Evolutionary conservation across 2,113 vertebrate species (phyloP).

Genomic region (Pionites leucogaster): DNA sequence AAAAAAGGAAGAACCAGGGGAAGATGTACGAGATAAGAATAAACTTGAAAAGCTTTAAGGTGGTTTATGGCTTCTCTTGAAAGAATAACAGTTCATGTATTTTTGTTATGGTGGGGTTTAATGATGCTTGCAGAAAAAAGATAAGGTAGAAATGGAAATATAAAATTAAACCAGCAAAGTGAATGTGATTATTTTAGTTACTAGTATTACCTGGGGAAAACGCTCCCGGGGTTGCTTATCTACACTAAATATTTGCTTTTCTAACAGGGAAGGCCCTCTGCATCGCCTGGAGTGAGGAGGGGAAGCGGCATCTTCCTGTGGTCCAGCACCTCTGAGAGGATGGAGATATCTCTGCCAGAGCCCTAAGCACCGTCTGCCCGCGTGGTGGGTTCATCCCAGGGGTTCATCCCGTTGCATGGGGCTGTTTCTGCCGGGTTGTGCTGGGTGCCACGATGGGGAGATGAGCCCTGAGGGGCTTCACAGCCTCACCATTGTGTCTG

Average conservation of each 20-base stretch:
- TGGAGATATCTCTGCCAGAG: neutral
- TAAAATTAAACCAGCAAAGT: slow-evolving; percentile 68
- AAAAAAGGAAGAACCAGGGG: neutral
- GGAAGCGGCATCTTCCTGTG: neutral
- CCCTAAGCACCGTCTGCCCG: fast-evolving
- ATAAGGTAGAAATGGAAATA: slow-evolving; percentile 66
- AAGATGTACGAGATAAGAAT: slow-evolving; percentile 65
- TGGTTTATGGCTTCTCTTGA: slow-evolving; percentile 66
- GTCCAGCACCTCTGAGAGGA: neutral
- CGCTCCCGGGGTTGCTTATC: neutral
- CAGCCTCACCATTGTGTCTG: neutral
- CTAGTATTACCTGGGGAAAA: slow-evolving; percentile 64
- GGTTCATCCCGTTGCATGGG: fast-evolving
- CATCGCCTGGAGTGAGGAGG: neutral
- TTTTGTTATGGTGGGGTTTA: slow-evolving; percentile 70
- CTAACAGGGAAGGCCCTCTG: neutral
- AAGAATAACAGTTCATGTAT: slow-evolving; percentile 66
- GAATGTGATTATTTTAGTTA: slow-evolving; percentile 69
- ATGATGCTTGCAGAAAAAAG: slow-evolving; percentile 71
- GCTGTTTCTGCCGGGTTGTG: neutral
- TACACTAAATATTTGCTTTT: slow-evolving; percentile 64
- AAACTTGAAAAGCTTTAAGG: slow-evolving; percentile 70
- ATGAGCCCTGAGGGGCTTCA: neutral
- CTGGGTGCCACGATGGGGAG: neutral
- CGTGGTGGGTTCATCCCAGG: fast-evolving